Evolutionary conservation across 2,888 invertebrate species (phyloP).

Genomic region (Tholera decimalis): DNA sequence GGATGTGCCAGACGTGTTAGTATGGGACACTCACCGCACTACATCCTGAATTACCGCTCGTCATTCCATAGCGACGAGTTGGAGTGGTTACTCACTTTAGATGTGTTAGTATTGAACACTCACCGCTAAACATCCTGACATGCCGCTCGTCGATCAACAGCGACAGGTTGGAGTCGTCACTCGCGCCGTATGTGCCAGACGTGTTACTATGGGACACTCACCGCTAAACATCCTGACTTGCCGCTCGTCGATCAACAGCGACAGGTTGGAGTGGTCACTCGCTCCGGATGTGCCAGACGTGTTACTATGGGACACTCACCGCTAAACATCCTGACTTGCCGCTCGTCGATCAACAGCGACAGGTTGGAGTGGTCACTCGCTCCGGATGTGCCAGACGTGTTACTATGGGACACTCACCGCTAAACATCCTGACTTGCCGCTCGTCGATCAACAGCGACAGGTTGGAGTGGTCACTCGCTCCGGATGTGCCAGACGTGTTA

Average conservation of each 20-base stretch:
- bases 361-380: slow-evolving; percentile 90
- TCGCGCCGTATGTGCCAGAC: too few relatives aligned
- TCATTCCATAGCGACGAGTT: slow-evolving; percentile 97
- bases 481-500: slow-evolving; percentile 80
- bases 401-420: slow-evolving; percentile 89
- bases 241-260: too few relatives aligned
- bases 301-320: too few relatives aligned
- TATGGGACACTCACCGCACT: slow-evolving; percentile 94
- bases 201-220: too few relatives aligned
- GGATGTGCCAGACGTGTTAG: slow-evolving; percentile 78
- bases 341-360: slow-evolving; percentile 97
- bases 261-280: too few relatives aligned
- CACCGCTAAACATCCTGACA: slow-evolving; percentile 97
- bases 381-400: slow-evolving; percentile 80
- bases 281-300: too few relatives aligned
- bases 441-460: slow-evolving; percentile 97
- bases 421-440: slow-evolving; percentile 97
- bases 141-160: slow-evolving; percentile 98
- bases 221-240: too few relatives aligned
- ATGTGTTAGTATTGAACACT: slow-evolving; percentile 73
- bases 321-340: slow-evolving; percentile 97
- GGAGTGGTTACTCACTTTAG: slow-evolving; percentile 73
- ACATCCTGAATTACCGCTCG: slow-evolving; percentile 97
- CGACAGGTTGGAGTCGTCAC: slow-evolving; percentile 92
- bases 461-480: slow-evolving; percentile 85